Base-by-base conservation (phyloP, 2,113 vertebrate genomes). In the Cochlearius cochlearius region DNA sequence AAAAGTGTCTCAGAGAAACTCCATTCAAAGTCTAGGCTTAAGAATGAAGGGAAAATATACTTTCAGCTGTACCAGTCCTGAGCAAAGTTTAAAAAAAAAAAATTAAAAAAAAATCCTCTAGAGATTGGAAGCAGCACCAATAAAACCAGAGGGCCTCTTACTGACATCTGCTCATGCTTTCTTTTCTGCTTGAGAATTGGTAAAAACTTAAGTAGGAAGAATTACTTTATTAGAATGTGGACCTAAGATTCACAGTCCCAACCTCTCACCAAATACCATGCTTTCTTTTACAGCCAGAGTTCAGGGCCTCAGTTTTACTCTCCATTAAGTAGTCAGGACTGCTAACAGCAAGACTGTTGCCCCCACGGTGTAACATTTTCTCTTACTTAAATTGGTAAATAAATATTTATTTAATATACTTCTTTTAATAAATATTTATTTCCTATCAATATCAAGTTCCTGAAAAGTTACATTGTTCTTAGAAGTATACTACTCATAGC, bases 1-100 rank as follows among this genome's bases (percentile, higher is more conserved):
- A 97, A 97, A 97, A 97, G 91, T 96, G 92, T 95, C 94, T 97
- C 95, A 95, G 95, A 97, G 96, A 96, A 97, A 97, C 95, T 96
- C 94, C 97, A 97, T 97, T 97, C 94, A 95, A 97, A 97, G 85
- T 95, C 92, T 95, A 97, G 86, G 49, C 94, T 95, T 96, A 97
- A 94, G 95, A 97, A 96, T 96, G 86, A 97, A 95, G 94, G 96
- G 94, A 96, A 96, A 94, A 96, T 97, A 95, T 86, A 97, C 94
- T 96, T 97, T 97, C 97, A 95, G 89, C 96, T 94, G 96, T 97
- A 97, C 97, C 95, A 96, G 95, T 97, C 96, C 97, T 97, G 96
- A 97, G 96, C 89, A 92, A 97, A 95, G 95, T 95, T 96, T 43
- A 60, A 96, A 96, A 94, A 69, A 52, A 86, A 86, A 87, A 85